phyloP scores from a whole-genome alignment of 2,797 vertebrate species.

The Pagetopsis macropterus region DNA sequence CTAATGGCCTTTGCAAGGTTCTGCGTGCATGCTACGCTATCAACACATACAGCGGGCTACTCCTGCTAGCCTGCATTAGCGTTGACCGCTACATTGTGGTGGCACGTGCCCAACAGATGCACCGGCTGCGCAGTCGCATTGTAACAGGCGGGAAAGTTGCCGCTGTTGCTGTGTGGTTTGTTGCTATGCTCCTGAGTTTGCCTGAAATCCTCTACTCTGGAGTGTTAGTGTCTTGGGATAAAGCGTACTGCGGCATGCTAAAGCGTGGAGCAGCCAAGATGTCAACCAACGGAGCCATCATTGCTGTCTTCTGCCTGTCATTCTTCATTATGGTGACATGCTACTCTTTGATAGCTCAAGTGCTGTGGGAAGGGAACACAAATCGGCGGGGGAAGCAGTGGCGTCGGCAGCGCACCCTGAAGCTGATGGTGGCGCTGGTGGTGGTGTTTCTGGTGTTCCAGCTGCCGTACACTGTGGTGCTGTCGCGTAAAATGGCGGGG shows the following conservation, averaged over 20 bases:
- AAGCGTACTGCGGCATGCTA: constrained; percentile 74
- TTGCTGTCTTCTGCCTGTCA: constrained; percentile 86
- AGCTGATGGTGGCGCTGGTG: constrained; percentile 88
- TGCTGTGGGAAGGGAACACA: constrained; percentile 77
- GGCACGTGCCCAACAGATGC: constrained; percentile 73
- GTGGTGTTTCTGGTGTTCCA: constrained; percentile 89
- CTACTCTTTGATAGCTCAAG: constrained; percentile 84
- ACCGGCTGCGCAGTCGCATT: constrained; percentile 67
- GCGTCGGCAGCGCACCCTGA: constrained; percentile 82
- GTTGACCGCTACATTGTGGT: constrained; percentile 92
- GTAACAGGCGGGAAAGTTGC: constrained; percentile 69
- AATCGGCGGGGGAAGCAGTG: constrained; percentile 78
- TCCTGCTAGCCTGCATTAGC: constrained; percentile 92
- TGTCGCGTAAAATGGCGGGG: constrained; percentile 80
- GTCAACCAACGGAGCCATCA: constrained; percentile 79
- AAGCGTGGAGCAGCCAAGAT: constrained; percentile 72
- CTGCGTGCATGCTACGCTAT: constrained; percentile 84
- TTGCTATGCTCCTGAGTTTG: constrained; percentile 85
- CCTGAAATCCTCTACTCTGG: constrained; percentile 86
- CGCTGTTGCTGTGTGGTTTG: constrained; percentile 77
- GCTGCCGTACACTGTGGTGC: constrained; percentile 89
- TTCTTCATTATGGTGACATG: constrained; percentile 87
- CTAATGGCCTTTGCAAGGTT: constrained; percentile 76
- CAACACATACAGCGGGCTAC: constrained; percentile 90
- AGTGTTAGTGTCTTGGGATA: constrained; percentile 11